Base-by-base conservation (phyloP, 2,888 invertebrate species). In the Adelphocoris suturalis region DNA sequence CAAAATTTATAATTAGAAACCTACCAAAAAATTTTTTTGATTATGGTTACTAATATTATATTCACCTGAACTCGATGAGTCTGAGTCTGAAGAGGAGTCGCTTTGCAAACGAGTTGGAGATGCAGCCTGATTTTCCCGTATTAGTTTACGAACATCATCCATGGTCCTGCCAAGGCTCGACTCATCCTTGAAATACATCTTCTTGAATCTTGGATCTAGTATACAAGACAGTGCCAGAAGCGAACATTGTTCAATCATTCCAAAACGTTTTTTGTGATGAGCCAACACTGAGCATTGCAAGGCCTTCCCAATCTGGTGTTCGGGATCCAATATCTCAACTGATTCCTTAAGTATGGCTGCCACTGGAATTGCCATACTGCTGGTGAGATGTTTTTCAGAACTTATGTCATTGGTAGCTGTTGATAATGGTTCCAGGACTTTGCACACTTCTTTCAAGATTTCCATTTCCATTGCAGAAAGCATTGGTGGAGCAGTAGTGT, bases 401-500 rank as follows among this genome's bases (percentile, higher is more conserved):
- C 75, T 75, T 75, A 76, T 76, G 3, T 76, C 76, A 76, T 76
- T 76, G 5, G 76, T 76, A 11, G 76, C 76, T 16, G 76, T 76
- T 12, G 76, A 4, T 76, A 76, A 16, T 11, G 76, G 76, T 76
- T 5, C 2, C 14, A 76, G 76, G 3, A 76, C n/a, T 5, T 76
- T 2, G 2, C 5, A 9, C 13, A 55, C 55, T 9, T 55, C 55
- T 55, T 55, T 4, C 13, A 55, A 55, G 16, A 55, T 13, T 55
- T 55, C 55, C 55, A 55, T 55, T 16, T 55, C 55, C 13, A 13
- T 16, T 2, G 55, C 55, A 2, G 55, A 76, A 2, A 76, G 76
- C 76, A 76, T 76, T n/a, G 76, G 76, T 76, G 76, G 76, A 76
- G 76, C 76, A 11, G 11, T 76, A 2, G n/a, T 76, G n/a, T 76